phyloP scores from a whole-genome alignment of 2,113 vertebrate genomes.

The Rhynchopsitta pachyrhyncha region DNA sequence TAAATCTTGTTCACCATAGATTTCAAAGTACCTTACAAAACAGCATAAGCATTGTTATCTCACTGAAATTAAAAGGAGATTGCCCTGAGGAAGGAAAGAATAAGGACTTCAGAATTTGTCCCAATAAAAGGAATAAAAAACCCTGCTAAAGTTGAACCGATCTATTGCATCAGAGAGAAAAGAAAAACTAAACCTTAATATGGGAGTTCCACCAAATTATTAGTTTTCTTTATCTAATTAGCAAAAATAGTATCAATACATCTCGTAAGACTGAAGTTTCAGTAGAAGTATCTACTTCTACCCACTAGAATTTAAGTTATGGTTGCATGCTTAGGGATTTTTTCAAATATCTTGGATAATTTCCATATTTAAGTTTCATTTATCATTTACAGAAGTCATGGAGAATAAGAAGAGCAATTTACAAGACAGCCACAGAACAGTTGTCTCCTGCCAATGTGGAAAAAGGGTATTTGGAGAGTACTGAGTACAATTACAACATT shows the following conservation, averaged over 20 bases:
- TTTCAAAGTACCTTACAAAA: conserved; percentile 1
- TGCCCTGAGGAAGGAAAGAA: conserved; percentile 9
- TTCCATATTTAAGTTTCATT: background rate
- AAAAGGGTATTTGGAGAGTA: background rate
- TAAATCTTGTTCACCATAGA: background rate
- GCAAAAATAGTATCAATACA: background rate
- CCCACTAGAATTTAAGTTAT: background rate
- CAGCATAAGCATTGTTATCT: background rate
- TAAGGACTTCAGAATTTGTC: conserved; percentile 1
- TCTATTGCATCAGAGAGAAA: background rate
- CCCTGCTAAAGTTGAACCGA: background rate
- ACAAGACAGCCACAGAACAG: background rate
- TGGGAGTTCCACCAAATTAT: background rate
- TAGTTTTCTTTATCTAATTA: background rate
- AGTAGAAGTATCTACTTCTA: background rate
- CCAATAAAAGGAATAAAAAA: background rate
- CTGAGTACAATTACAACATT: background rate
- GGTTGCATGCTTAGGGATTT: background rate
- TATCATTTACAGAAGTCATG: background rate
- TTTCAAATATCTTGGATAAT: background rate
- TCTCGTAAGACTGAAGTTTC: background rate
- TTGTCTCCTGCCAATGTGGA: background rate
- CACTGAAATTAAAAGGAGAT: conserved; percentile 12
- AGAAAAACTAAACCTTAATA: background rate
- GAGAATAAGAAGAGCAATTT: background rate